Evolutionary conservation across 2,113 vertebrate species (phyloP), one percentile per base, ranked within the genome.

Genomic region (Urocolius indicus): DNA sequence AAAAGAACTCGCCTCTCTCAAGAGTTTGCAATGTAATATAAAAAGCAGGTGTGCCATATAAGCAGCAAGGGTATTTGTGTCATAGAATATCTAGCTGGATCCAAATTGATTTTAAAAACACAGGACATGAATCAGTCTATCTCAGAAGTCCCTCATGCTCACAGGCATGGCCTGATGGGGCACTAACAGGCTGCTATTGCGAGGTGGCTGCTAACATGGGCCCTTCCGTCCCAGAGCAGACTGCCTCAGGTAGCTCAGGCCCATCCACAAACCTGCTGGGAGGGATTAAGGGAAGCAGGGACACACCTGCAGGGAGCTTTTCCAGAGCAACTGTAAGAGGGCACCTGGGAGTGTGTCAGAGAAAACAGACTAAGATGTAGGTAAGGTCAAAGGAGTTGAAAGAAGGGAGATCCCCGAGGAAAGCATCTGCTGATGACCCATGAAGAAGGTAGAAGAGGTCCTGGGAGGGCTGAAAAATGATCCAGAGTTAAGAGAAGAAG

Each of bases 91-190:
- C 52, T 72, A 46, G 43, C 43, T 79, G 54, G 30, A 66, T 83
- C 38, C 24, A 76, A 76, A 76, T 0, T 46, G 17, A 43, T 76
- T 79, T 92, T 46, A 46, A 87, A 94, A 79, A 30, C 55, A 77
- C 24, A 51, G 26, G 41, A 38, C 55, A 41, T 34, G 38, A 84
- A 75, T 67, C 76, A 92, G 2, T 21, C 46, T n/a, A 36, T 16
- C 43, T 73, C 54, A 38, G 19, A 52, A 72, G 21, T 68, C 23
- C 41, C 24, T 65, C 61, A 57, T 57, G 24, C 16, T 69, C 46
- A 38, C 26, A 16, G 0, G 2, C 0, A 2, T 7, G 75, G 24
- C 63, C 51, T 8, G 3, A 11, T 2, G 16, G 23, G 55, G 19
- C 32, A 32, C 68, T 48, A 27, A 38, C 6, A 75, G 66, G 34